phyloP scores from a whole-genome alignment of 2,888 invertebrate genomes.

The Eupithecia vulgata region DNA sequence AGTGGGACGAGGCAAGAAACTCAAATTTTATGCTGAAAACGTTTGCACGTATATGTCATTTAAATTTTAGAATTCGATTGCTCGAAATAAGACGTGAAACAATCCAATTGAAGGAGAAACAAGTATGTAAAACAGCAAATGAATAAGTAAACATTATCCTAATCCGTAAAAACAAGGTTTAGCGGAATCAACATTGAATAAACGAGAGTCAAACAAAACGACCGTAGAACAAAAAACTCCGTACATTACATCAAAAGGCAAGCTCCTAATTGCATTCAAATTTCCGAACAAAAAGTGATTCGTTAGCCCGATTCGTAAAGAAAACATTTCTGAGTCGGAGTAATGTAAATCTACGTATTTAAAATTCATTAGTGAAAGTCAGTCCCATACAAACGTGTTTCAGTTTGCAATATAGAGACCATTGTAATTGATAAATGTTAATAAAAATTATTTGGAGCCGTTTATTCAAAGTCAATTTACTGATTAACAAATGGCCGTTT shows the following conservation, averaged over 20 bases:
- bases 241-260: slow-evolving; percentile 60
- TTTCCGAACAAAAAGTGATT: slow-evolving; percentile 78
- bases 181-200: slow-evolving; percentile 39
- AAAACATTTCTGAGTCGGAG: slow-evolving; percentile 75
- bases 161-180: slow-evolving; percentile 31
- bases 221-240: slow-evolving; percentile 52
- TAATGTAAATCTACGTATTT: slow-evolving; percentile 64
- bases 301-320: slow-evolving; percentile 77
- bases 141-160: slow-evolving; percentile 18
- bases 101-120: slow-evolving; percentile 35
- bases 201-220: slow-evolving; percentile 43
- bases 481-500: not conserved
- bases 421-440: not conserved
- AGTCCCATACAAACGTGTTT: slow-evolving; percentile 3
- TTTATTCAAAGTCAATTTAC: not conserved
- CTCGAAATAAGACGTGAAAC: not conserved
- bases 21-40: too few relatives aligned
- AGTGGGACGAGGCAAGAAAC: too few relatives aligned
- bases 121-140: slow-evolving; percentile 3
- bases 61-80: not conserved
- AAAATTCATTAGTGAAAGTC: not conserved
- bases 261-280: slow-evolving; percentile 78
- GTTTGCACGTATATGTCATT: not conserved
- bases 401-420: not conserved
- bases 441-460: not conserved